Evolutionary conservation across 1,140 invertebrate species (phyloP).

Genomic region (Dysdera silvatica): DNA sequence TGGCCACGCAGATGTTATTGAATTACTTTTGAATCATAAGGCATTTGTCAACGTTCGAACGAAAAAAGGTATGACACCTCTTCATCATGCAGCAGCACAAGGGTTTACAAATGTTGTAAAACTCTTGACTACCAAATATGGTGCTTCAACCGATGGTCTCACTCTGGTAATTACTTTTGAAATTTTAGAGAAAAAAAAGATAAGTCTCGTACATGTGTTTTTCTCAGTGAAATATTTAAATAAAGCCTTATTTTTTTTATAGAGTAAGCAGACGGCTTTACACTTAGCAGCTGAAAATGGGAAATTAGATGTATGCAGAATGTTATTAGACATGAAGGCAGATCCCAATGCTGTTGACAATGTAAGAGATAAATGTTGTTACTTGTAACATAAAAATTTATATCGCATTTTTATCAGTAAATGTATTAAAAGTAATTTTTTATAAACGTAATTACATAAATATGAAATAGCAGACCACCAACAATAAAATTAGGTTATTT

Average conservation of each 20-base stretch:
- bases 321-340: constrained; percentile 85
- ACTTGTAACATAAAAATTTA: too few relatives aligned
- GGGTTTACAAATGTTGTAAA: constrained; percentile 81
- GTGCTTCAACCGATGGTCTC: constrained; percentile 87
- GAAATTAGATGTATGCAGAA: constrained; percentile 86
- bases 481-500: too few relatives aligned
- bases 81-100: constrained; percentile 77
- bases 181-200: background rate
- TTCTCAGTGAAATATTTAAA: constrained; percentile 42
- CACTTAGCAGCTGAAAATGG: constrained; percentile 77
- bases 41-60: constrained; percentile 86
- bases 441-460: too few relatives aligned
- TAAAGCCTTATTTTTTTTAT: constrained; percentile 28
- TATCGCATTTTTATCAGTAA: too few relatives aligned
- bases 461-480: too few relatives aligned
- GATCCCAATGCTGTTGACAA: constrained; percentile 95
- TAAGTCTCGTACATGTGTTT: background rate
- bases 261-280: constrained; percentile 46
- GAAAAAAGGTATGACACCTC: constrained; percentile 67
- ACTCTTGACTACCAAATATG: constrained; percentile 84
- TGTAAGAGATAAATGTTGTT: constrained; percentile 49
- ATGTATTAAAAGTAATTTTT: too few relatives aligned
- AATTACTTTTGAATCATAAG: constrained; percentile 86
- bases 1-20: constrained; percentile 81
- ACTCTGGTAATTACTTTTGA: constrained; percentile 56